Percentiles rank a stretch among this genome's conserved stretches.
phyloP scores from a whole-genome alignment of 2,797 vertebrate species.

The Pitangus sulphuratus region DNA sequence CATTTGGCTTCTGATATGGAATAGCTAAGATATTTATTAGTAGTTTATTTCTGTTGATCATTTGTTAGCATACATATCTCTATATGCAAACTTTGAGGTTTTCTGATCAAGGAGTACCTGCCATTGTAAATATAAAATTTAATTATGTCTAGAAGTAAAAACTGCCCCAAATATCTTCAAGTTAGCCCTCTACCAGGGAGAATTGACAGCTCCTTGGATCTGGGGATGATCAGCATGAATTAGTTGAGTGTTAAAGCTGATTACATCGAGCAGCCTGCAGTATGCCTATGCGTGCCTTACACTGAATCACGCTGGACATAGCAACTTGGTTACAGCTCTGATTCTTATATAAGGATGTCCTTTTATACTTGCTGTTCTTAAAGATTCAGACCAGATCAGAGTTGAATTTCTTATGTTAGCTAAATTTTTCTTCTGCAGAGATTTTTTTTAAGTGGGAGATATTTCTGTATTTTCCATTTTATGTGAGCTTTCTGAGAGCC shows the following conservation, averaged over 20 bases:
- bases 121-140: not conserved
- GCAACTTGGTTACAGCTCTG: not conserved
- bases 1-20: not conserved
- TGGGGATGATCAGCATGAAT: not conserved
- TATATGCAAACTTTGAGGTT: not conserved
- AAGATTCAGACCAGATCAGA: not conserved
- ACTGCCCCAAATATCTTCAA: not conserved
- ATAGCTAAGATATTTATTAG: not conserved
- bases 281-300: not conserved
- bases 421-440: not conserved
- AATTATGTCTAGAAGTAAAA: not conserved
- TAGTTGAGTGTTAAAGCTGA: not conserved
- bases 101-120: not conserved
- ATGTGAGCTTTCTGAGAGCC: not conserved
- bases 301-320: not conserved
- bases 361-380: not conserved
- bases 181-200: accelerated
- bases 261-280: not conserved
- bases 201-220: not conserved
- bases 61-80: not conserved
- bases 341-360: not conserved
- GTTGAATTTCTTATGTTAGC: not conserved
- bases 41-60: not conserved
- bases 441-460: not conserved
- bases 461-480: not conserved